These are phyloP conservation scores for Drosophila hydei DNA, from an alignment of 1,140 invertebrate species.

Conservation along the genomic window DNA sequence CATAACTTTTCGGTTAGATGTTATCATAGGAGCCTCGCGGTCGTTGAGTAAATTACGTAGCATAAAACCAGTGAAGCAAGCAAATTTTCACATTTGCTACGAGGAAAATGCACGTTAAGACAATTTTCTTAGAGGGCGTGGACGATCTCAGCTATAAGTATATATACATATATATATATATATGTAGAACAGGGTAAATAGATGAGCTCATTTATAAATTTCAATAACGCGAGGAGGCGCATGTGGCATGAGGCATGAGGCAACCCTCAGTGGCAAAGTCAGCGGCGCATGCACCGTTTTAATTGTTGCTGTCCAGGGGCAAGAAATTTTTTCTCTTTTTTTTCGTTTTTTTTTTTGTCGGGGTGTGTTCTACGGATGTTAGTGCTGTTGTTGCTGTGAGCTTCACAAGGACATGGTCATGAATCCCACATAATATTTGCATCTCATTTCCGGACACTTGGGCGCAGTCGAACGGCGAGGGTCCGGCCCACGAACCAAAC, in stretches of 20 bases:
- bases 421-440: slow-evolving; percentile 84
- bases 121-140: slow-evolving; percentile 56
- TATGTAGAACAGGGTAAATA: slow-evolving; percentile 29
- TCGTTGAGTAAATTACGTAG: slow-evolving; percentile 54
- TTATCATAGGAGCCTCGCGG: slow-evolving; percentile 36
- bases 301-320: slow-evolving; percentile 56
- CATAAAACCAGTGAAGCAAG: slow-evolving; percentile 65
- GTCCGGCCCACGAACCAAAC: slow-evolving; percentile 42
- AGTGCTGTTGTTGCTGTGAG: slow-evolving; percentile 27
- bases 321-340: background rate
- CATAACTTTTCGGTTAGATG: slow-evolving; percentile 22
- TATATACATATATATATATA: background rate
- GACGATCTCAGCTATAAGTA: slow-evolving; percentile 10
- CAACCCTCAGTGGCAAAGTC: slow-evolving; percentile 63
- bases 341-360: slow-evolving; percentile 6
- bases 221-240: slow-evolving; percentile 39
- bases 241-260: slow-evolving; percentile 30
- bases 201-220: slow-evolving; percentile 58
- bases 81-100: slow-evolving; percentile 58
- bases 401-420: slow-evolving; percentile 57
- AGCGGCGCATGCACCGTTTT: slow-evolving; percentile 61
- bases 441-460: slow-evolving; percentile 84
- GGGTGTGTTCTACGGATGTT: slow-evolving; percentile 22
- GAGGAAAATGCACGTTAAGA: slow-evolving; percentile 72
- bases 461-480: slow-evolving; percentile 45